Base-by-base conservation (phyloP, 2,113 vertebrate species). In the Arenaria interpres region DNA sequence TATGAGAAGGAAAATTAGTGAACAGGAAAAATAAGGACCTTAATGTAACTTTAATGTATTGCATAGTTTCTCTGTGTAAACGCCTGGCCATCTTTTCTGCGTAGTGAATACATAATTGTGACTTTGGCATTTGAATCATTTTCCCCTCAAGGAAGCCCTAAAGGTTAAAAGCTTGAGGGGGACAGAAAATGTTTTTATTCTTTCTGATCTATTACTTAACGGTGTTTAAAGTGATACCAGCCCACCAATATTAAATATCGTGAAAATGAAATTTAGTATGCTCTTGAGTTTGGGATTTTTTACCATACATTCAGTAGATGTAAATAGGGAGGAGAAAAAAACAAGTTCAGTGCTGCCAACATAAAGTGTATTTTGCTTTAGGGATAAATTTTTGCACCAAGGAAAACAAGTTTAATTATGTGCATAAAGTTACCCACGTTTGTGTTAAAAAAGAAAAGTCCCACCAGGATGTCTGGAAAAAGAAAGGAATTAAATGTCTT, bases 1-100 rank as follows among this genome's bases (percentile, higher is more conserved):
- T 93, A 85, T 48, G 78, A 93, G 51, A 87, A 64, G 79, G 22
- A 30, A 95, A 95, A 88, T 82, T 76, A 93, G 74, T 74, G 81
- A 95, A 88, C 32, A 90, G 54, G 81, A 94, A 96, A 95, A 45
- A 37, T 60, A 56, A 93, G 67, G 45, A 67, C 33, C 74, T 91
- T 97, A 98, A 97, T 97, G 89, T 96, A 97, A 93, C 68, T 97
- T 96, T 96, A 97, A 97, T 97, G 79, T 48, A 75, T 96, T 89
- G 68, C 89, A 67, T 82, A 96, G 93, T 95, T 93, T 95, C 67
- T 94, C 56, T 80, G 19, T 84, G 89, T 95, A 97, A 97, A 97
- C 51, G 41, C 69, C 82, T 94, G 68, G 30, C 8, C 33, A 35
- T 79, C 51, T 92, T 82, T 67, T 48, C 37, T 94, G 59, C 12